A percentile compares a stretch with the other conserved stretches of the same genome.
These are phyloP conservation scores for Macquaria ambigua DNA, from an alignment of 2,113 vertebrate species.

Conservation along the genomic window DNA sequence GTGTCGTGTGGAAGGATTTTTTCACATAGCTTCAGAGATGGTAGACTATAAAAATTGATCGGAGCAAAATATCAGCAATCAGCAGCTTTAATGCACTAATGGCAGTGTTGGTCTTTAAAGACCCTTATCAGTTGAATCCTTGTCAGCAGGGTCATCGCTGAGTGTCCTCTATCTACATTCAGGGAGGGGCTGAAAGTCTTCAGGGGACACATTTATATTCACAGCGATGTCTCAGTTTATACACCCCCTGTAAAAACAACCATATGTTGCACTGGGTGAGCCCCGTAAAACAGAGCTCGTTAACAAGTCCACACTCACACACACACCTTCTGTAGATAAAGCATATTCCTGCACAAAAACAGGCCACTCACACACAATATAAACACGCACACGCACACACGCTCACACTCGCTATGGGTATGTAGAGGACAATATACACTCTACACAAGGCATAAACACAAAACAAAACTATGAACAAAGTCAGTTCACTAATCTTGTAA, in stretches of 20 bases:
- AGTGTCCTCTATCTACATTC: constrained; percentile 66
- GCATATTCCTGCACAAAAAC: constrained; percentile 17
- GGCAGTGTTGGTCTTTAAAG: constrained; percentile 33
- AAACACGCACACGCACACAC: not conserved
- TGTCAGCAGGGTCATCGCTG: constrained; percentile 58
- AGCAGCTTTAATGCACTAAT: constrained; percentile 34
- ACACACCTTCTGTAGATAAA: constrained; percentile 20
- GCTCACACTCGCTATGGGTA: not conserved
- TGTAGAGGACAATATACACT: not conserved
- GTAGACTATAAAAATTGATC: constrained; percentile 15
- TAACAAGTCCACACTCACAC: constrained; percentile 52
- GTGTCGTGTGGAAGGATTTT: not conserved
- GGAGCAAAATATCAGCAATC: constrained; percentile 25
- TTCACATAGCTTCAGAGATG: constrained; percentile 9
- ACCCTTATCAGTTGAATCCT: constrained; percentile 31
- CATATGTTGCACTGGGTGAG: constrained; percentile 79
- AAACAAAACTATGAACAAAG: not conserved
- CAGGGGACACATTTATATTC: constrained; percentile 77
- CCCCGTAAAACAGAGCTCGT: constrained; percentile 77
- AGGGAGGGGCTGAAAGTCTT: constrained; percentile 34
- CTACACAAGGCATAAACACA: not conserved
- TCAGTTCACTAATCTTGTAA: not conserved
- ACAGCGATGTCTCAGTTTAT: constrained; percentile 76
- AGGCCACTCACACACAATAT: not conserved
- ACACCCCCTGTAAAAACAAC: constrained; percentile 79